These are phyloP conservation scores for Falcaria lacertinaria DNA, from an alignment of 2,888 invertebrate species.

Conservation along the genomic window DNA sequence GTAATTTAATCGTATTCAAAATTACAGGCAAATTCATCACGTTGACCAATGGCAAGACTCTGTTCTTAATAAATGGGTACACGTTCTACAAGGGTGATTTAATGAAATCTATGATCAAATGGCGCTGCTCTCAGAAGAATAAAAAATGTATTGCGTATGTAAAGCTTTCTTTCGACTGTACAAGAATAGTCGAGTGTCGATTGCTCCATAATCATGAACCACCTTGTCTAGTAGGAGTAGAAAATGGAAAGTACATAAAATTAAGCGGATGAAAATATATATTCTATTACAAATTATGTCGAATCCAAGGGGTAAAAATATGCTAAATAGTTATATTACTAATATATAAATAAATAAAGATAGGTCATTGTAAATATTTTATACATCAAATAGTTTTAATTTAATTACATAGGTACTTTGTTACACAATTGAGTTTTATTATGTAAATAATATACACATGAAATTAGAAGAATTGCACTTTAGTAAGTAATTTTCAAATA, in stretches of 20 bases:
- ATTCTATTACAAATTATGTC: neutral
- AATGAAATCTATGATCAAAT: neutral
- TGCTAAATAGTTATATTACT: too few relatives aligned
- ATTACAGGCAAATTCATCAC: slow-evolving; percentile 5
- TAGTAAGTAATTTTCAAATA: too few relatives aligned
- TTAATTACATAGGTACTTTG: too few relatives aligned
- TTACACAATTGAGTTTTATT: too few relatives aligned
- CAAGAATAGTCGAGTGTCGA: slow-evolving; percentile 1
- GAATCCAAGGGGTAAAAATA: neutral
- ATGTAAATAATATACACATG: too few relatives aligned
- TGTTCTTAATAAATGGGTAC: slow-evolving; percentile 15
- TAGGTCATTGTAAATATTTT: too few relatives aligned
- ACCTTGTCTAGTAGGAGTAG: neutral
- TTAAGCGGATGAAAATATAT: neutral
- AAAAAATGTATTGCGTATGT: neutral
- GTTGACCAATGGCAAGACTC: slow-evolving; percentile 1
- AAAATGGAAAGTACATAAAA: slow-evolving; percentile 11
- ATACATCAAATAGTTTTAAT: too few relatives aligned
- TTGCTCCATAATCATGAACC: neutral
- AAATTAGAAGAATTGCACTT: too few relatives aligned
- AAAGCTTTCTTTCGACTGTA: neutral
- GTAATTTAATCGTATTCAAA: slow-evolving; percentile 1
- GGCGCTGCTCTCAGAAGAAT: neutral
- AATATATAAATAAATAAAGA: too few relatives aligned
- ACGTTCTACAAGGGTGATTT: slow-evolving; percentile 11